Base-by-base conservation (phyloP, 1,140 invertebrate species). In the Oedothorax gibbosus region DNA sequence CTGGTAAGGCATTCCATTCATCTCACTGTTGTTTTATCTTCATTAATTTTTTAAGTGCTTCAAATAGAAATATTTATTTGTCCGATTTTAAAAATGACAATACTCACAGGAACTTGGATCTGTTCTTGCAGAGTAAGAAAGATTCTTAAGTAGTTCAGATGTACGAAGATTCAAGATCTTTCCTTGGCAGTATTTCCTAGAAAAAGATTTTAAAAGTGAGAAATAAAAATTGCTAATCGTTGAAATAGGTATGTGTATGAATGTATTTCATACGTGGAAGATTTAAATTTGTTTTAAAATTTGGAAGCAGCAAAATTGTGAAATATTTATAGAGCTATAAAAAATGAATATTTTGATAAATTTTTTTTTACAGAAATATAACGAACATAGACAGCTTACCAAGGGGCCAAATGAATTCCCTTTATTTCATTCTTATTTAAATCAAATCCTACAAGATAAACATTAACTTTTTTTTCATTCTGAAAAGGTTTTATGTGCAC, bases 391-490 rank as follows among this genome's bases (percentile, higher is more conserved):
- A 53, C 11, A 71, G 53, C 68, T 62, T 76, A 84, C 81, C 81
- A 84, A 11, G 81, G 81, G 11, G 81, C 81, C 50, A 84, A 51
- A 68, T 84, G 72, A 71, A 84, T 84, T 75, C 81, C 81, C 57
- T 56, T 57, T 15, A 75, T 64, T 57, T 84, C 81, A 66, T 73
- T 49, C 18, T 75, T 60, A 56, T 18, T 66, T 56, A 84, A 68
- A 57, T 75, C 62, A 56, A 84, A 84, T 35, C 64, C 81, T 84
- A 75, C n/a, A 57, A 51, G 9, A 12, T 21, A 14, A 71, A 2
- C 7, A 8, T 1, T 6, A 15, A 12, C 3, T 2, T 35, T 35
- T 35, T 66, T 18, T 9, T 5, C 8, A 66, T 5, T n/a, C 51
- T 53, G 53, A 71, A 51, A 71, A 71, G 12, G 15, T 53, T 18